Conservation (phyloP, 2,888 invertebrate genomes). For the Gibbula magus region DNA sequence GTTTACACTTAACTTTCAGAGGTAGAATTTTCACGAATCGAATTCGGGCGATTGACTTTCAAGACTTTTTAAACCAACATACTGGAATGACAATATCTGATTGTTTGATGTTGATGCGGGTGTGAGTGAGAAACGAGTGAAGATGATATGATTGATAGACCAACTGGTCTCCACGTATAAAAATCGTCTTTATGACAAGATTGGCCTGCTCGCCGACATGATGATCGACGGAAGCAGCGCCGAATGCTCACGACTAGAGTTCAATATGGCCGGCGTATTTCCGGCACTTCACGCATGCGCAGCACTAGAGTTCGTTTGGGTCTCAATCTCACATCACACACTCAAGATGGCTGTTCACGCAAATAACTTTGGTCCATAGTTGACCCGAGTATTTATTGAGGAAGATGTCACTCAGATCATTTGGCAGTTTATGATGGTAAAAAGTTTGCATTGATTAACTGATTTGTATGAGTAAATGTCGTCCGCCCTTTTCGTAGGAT, state of each 20-base stretch:
- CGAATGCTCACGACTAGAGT: not conserved
- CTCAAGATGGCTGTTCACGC: not conserved
- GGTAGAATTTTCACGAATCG: not conserved
- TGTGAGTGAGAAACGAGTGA: no score
- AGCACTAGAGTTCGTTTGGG: not conserved
- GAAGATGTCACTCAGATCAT: not conserved
- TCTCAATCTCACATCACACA: no score
- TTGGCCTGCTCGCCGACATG: not conserved
- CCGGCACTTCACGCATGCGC: not conserved
- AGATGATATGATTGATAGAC: no score
- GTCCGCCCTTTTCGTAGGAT: not conserved
- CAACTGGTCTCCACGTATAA: no score
- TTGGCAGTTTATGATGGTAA: slow-evolving; percentile 1
- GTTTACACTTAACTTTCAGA: not conserved
- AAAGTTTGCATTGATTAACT: not conserved
- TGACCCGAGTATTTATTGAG: not conserved
- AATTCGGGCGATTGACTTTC: not conserved
- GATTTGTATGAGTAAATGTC: not conserved
- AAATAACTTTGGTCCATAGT: not conserved
- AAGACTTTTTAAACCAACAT: not conserved
- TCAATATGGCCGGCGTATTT: not conserved
- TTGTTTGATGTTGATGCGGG: no score
- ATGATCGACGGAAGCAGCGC: not conserved
- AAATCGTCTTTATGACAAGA: no score
- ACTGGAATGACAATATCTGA: not conserved